Conservation (phyloP, 1,140 invertebrate genomes). For the Bradysia coprophila region DNA sequence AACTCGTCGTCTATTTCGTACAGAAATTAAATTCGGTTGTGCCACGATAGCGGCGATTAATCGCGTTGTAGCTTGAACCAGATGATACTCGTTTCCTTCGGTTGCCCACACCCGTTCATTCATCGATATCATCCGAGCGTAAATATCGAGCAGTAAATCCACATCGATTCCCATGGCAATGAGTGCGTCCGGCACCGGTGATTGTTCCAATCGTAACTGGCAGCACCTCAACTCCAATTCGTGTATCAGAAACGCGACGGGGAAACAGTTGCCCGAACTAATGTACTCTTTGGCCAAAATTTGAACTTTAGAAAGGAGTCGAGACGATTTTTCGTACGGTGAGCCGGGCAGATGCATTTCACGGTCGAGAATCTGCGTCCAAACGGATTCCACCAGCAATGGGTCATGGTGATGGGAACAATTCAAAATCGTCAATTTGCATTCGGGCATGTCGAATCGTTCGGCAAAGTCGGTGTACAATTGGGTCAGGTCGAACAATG, state of each 20-base stretch:
- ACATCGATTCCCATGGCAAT: conserved; percentile 43
- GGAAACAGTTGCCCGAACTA: conserved; percentile 54
- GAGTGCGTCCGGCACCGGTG: conserved; percentile 46
- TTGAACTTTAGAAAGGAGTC: conserved; percentile 54
- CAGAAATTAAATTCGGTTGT: conserved; percentile 12
- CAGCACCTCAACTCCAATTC: conserved; percentile 57
- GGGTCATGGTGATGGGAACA: conserved; percentile 67
- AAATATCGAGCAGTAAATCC: conserved; percentile 51
- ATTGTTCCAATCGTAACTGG: conserved; percentile 40
- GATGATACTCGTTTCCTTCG: conserved; percentile 58
- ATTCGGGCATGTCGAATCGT: conserved; percentile 64
- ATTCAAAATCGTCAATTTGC: conserved; percentile 67
- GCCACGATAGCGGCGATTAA: conserved; percentile 37
- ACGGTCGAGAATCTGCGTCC: conserved; percentile 52
- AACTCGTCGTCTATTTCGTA: conserved; percentile 30
- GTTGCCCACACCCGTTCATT: conserved; percentile 57
- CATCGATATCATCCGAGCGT: conserved; percentile 50
- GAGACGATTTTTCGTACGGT: conserved; percentile 39
- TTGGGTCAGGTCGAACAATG: conserved; percentile 28
- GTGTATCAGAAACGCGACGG: conserved; percentile 53
- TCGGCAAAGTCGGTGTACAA: conserved; percentile 72
- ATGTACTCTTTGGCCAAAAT: conserved; percentile 50
- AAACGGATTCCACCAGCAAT: conserved; percentile 55
- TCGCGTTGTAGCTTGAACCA: conserved; percentile 44
- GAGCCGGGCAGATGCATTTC: conserved; percentile 29